Evolutionary conservation across 2,113 vertebrate genomes (phyloP).

Genomic region (Mixornis gularis): DNA sequence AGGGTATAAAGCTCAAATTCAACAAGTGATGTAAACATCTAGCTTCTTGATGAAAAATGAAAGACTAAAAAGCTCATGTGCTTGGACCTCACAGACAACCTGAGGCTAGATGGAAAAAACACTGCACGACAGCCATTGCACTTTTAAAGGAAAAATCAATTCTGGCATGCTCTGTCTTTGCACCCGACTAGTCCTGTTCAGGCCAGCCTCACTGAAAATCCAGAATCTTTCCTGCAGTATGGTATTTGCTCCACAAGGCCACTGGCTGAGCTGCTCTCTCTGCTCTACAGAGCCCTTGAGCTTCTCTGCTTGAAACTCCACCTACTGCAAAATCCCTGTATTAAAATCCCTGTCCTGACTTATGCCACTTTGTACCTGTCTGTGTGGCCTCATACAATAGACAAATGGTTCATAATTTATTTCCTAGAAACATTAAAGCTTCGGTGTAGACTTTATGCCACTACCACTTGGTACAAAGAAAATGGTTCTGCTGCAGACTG

Average conservation of each 20-base stretch:
- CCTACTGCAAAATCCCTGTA: background rate
- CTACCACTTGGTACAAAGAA: background rate
- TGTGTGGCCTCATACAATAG: background rate
- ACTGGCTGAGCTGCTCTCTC: background rate
- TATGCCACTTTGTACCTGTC: background rate
- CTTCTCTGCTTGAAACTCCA: background rate
- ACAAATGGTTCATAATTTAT: background rate
- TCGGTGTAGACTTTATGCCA: background rate
- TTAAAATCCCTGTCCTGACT: background rate
- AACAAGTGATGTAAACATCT: background rate
- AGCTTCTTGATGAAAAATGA: background rate
- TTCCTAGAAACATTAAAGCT: background rate
- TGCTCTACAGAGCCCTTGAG: background rate
- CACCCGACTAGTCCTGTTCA: background rate
- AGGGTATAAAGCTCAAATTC: background rate
- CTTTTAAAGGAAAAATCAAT: background rate
- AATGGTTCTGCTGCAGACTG: background rate
- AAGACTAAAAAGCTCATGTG: background rate
- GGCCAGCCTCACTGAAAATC: background rate
- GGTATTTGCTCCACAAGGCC: accelerated
- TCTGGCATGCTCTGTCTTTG: background rate
- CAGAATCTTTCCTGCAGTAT: background rate
- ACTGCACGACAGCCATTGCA: background rate
- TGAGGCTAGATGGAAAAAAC: background rate
- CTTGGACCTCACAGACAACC: background rate